Evolutionary conservation across 2,888 invertebrate genomes (phyloP).

Genomic region (Agriopis leucophaearia): DNA sequence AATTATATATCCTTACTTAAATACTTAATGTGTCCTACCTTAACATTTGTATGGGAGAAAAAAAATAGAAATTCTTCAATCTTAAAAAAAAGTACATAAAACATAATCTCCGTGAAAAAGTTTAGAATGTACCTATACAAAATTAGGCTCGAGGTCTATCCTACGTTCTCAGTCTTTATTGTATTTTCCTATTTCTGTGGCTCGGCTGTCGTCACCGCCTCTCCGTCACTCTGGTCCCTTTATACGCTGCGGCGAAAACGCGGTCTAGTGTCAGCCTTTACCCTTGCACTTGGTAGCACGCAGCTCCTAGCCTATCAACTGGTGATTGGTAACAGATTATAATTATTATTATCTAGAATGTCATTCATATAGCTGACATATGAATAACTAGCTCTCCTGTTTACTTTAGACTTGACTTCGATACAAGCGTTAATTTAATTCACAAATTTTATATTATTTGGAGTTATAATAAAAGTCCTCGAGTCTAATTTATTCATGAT

Average conservation of each 20-base stretch:
- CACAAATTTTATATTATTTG: neutral
- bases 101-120: too few relatives aligned
- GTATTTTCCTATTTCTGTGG: too few relatives aligned
- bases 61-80: too few relatives aligned
- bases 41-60: too few relatives aligned
- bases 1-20: too few relatives aligned
- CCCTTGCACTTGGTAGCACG: neutral
- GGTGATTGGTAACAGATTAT: constrained; percentile 20
- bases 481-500: neutral
- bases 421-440: constrained; percentile 1
- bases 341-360: constrained; percentile 22
- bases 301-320: constrained; percentile 14
- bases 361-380: constrained; percentile 18
- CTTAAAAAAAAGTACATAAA: too few relatives aligned
- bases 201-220: neutral
- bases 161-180: too few relatives aligned
- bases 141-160: too few relatives aligned
- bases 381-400: constrained; percentile 10
- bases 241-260: neutral
- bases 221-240: neutral
- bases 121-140: too few relatives aligned
- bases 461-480: neutral
- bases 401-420: constrained; percentile 6
- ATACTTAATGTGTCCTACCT: too few relatives aligned
- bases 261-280: neutral